Base-by-base conservation (phyloP, 2,888 invertebrate genomes). In the Exephanes ischioxanthus region DNA sequence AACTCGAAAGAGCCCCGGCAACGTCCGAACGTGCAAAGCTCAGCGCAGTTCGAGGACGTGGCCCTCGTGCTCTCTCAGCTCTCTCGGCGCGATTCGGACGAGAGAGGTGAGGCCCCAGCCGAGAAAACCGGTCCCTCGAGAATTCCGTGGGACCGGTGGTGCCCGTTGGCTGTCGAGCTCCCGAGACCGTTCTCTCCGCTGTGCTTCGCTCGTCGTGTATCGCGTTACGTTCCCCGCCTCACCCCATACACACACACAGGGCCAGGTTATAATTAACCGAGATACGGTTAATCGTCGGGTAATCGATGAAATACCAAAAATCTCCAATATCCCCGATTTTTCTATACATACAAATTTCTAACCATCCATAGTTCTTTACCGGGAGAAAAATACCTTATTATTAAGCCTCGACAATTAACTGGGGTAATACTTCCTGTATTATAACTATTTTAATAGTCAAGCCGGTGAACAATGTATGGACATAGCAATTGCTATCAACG, bases 51-150 rank as follows among this genome's bases (percentile, higher is more conserved):
- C 76, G 80, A 78, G 81, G 80, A 80, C 83, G 45, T 48, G 70
- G 55, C 63, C 63, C 63, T 63, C 41, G 78, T 11, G 68, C 41
- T 71, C 41, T 84, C 61, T 81, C 75, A 75, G 70, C 48, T 71
- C 22, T 58, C 63, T 61, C 22, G 76, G 22, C 53, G 58, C 78
- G 75, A 80, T 83, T 82, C 79, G 85, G 70, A 61, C 81, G 70
- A 79, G 75, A 79, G 75, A 51, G 53, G 53, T 37, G 83, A 76
- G 80, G 55, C 71, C 66, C 78, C 53, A 79, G 67, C 70, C 66
- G 81, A 70, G 73, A 83, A 63, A 85, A 85, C 83, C 85, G 80
- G 85, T 83, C 83, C 55, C 83, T 73, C 67, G 77, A 83, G 85
- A 83, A 83, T 80, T 83, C 85, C 85, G 80, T 85, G 85, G 72